Percentiles rank a stretch among this genome's conserved stretches.
phyloP scores from a whole-genome alignment of 2,888 invertebrate genomes.

The Drosophila monieri region DNA sequence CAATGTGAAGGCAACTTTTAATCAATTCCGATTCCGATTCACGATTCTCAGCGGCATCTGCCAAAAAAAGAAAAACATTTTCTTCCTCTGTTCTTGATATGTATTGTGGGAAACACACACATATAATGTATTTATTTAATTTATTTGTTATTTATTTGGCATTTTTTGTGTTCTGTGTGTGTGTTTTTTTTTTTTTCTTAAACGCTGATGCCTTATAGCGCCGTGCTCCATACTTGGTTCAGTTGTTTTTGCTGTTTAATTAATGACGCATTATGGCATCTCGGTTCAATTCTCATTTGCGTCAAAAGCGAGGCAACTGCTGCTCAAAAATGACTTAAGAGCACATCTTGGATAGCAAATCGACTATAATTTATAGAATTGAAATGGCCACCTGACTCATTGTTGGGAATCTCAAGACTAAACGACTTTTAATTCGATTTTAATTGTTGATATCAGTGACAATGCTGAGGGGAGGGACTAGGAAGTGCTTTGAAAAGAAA shows the following conservation, averaged over 20 bases:
- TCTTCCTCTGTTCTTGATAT: conserved; percentile 31
- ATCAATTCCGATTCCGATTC: conserved; percentile 53
- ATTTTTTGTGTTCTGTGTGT: conserved; percentile 46
- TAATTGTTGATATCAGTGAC: not conserved
- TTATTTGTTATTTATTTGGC: conserved; percentile 76
- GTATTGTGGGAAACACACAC: conserved; percentile 15
- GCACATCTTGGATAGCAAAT: conserved; percentile 9
- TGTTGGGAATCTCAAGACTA: not conserved
- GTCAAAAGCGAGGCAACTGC: conserved; percentile 45
- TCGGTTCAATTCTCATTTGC: conserved; percentile 50
- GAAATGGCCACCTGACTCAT: not conserved
- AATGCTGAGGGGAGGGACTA: not conserved
- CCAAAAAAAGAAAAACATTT: conserved; percentile 56
- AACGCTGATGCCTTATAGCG: conserved; percentile 45
- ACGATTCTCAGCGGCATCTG: conserved; percentile 56
- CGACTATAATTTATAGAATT: conserved; percentile 2
- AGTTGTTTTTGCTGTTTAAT: conserved; percentile 58
- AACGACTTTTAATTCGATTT: not conserved
- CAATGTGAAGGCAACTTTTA: conserved; percentile 70
- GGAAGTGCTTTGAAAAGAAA: no score
- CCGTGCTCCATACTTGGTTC: conserved; percentile 35
- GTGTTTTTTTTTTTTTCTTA: conserved; percentile 31
- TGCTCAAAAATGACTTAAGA: conserved; percentile 41
- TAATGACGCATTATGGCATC: conserved; percentile 65
- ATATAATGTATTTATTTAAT: conserved; percentile 65